Base-by-base conservation (phyloP, 2,888 invertebrate species). In the Belgica antarctica region DNA sequence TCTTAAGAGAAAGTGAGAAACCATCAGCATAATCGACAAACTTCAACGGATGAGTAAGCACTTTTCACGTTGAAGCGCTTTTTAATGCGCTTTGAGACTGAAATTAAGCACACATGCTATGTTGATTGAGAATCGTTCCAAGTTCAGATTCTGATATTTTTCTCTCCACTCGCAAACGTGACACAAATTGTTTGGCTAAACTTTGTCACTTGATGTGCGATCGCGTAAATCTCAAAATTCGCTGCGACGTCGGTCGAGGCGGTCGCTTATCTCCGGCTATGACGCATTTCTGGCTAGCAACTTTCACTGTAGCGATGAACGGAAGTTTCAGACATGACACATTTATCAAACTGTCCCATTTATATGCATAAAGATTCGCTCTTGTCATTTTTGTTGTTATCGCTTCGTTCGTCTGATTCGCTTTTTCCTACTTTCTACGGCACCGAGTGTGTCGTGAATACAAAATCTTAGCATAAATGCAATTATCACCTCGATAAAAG, bases 1-100 rank as follows among this genome's bases (percentile, higher is more conserved):
- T 68, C 68, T 68, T 68, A 19, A 57, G 68, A 68, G 68, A 68
- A 68, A 68, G 68, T 68, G 57, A 68, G 52, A 68, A 57, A 52
- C 25, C 57, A 68, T 66, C 28, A 24, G 24, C 31, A 34, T 63
- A 63, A 36, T 36, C 25, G 41, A 31, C 19, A 31, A 62, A 19
- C 17, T 31, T 63, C 63, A 46, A 17, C 57, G 68, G 68, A 68
- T 68, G 68, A 68, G 25, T 28, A 31, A 22, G 22, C 57, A 57
- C 46, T 17, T 41, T 65, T 46, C n/a, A 68, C 47, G 27, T 62
- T 15, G n/a, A n/a, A n/a, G n/a, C n/a, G 25, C 59, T 17, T 59
- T 15, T 59, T 12, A 24, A 10, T n/a, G 19, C 7, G 62, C 34
- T 41, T 28, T 31, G 63, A 66, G 47, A 66, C 19, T 34, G 65